These are phyloP conservation scores for Bolinopsis microptera DNA, from an alignment of 37 sponge, comb jelly and placozoan genomes.

Conservation along the genomic window DNA sequence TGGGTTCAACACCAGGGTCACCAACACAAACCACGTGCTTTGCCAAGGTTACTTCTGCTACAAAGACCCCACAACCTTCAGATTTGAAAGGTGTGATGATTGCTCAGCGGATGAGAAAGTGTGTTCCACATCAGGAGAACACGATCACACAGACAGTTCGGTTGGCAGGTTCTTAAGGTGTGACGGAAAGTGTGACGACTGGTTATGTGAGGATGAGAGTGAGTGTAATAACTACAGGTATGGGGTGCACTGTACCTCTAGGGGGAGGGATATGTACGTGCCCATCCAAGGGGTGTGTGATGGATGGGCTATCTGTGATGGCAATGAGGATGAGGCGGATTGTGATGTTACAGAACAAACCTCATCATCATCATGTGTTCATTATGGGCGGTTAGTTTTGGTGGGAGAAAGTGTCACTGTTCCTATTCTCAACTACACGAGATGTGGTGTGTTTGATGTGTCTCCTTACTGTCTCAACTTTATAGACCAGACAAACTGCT, in stretches of 20 bases:
- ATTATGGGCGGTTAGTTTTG: background rate
- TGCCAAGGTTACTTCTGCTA: background rate
- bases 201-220: background rate
- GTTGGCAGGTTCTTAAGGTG: no score
- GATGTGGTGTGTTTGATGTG: background rate
- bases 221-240: background rate
- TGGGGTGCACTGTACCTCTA: background rate
- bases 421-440: background rate
- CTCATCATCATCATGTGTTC: background rate
- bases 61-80: background rate
- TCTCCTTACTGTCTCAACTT: background rate
- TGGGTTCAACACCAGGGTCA: background rate
- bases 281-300: background rate
- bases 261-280: background rate
- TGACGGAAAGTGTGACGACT: background rate
- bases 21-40: background rate
- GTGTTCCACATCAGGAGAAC: no score
- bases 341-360: background rate
- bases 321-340: background rate
- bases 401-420: background rate
- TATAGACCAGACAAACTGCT: background rate
- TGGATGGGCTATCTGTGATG: background rate
- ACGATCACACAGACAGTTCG: no score
- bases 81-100: background rate
- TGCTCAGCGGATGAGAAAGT: no score